Conservation (phyloP, 2,888 invertebrate species). For the Spatulosminthurus flaviceps region DNA sequence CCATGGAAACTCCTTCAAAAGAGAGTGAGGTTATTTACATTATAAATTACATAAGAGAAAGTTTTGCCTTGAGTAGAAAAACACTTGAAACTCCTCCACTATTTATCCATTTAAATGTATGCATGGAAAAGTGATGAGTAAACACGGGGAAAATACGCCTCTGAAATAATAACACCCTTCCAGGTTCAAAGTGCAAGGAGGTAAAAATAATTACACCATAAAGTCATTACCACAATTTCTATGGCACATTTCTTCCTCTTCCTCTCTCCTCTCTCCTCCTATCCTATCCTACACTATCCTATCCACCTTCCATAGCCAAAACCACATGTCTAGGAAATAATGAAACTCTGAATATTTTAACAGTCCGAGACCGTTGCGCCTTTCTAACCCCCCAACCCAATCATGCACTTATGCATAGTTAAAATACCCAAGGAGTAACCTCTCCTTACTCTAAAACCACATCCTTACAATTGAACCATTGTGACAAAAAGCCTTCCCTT, state of each 20-base stretch:
- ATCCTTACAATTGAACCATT: too few relatives aligned
- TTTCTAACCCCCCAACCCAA: too few relatives aligned
- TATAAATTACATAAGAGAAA: too few relatives aligned
- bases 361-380: not conserved
- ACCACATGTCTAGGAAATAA: conserved; percentile 5
- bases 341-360: conserved; percentile 38
- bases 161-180: not conserved
- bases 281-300: too few relatives aligned
- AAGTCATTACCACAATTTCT: conserved; percentile 29
- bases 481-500: too few relatives aligned
- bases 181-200: conserved; percentile 15
- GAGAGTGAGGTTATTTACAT: too few relatives aligned
- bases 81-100: not conserved
- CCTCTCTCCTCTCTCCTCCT: too few relatives aligned
- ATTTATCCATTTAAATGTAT: not conserved
- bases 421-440: too few relatives aligned
- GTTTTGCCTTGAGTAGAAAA: not conserved
- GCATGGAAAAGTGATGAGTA: not conserved
- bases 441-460: too few relatives aligned
- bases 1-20: too few relatives aligned
- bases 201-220: conserved; percentile 30
- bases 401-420: too few relatives aligned
- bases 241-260: not conserved
- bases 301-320: not conserved
- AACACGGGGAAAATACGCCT: not conserved